Conservation (phyloP, 1,140 invertebrate genomes). For the Drosophila ogumai region DNA sequence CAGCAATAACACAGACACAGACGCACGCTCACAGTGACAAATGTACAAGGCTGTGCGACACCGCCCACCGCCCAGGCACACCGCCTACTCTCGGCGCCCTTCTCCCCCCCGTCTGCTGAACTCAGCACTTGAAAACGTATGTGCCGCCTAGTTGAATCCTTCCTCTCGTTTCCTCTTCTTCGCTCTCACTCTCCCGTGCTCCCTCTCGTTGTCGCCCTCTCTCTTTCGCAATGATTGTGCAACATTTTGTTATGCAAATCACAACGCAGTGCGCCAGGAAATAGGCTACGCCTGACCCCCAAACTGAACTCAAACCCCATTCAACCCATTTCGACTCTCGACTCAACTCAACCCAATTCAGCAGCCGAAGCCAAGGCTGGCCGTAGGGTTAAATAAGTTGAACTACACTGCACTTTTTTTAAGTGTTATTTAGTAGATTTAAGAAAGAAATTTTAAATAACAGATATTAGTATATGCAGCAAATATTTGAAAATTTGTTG, state of each 20-base stretch:
- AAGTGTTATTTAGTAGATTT: not conserved
- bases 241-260: constrained; percentile 83
- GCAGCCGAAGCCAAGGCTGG: constrained; percentile 13
- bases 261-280: constrained; percentile 81
- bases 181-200: not conserved
- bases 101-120: not conserved
- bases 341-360: constrained; percentile 27
- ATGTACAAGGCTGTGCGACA: constrained; percentile 52
- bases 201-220: not conserved
- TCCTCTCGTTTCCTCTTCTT: constrained; percentile 22
- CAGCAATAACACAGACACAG: constrained; percentile 44
- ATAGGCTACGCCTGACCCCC: constrained; percentile 62
- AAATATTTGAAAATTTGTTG: too few species aligned
- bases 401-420: constrained; percentile 45
- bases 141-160: constrained; percentile 62
- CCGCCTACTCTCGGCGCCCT: not conserved
- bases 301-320: constrained; percentile 21
- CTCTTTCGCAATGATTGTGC: constrained; percentile 56
- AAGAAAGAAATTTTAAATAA: not conserved
- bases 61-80: constrained; percentile 9
- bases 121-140: constrained; percentile 58
- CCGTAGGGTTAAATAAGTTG: constrained; percentile 69
- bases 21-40: constrained; percentile 43
- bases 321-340: constrained; percentile 12
- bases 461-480: not conserved